Conservation (phyloP, 2,113 vertebrate genomes). For the Semicossyphus pulcher region DNA sequence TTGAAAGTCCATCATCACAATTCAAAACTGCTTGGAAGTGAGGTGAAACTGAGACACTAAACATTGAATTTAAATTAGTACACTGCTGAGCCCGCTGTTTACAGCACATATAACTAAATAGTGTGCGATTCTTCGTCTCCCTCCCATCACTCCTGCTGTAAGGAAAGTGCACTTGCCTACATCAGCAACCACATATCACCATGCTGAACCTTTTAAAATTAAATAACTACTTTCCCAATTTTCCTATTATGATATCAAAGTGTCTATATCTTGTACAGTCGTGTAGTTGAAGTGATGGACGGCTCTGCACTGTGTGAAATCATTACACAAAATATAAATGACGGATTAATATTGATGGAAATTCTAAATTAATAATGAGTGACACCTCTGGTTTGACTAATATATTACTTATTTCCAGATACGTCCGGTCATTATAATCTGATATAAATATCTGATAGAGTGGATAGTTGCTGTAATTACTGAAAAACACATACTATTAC, state of each 20-base stretch:
- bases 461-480: slow-evolving; percentile 29
- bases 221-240: slow-evolving; percentile 5
- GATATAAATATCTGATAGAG: slow-evolving; percentile 50
- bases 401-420: slow-evolving; percentile 68
- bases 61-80: slow-evolving; percentile 4
- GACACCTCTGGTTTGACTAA: slow-evolving; percentile 49
- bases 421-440: slow-evolving; percentile 65
- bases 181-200: not conserved
- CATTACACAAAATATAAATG: slow-evolving; percentile 65
- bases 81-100: not conserved
- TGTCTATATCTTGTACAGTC: not conserved
- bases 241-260: not conserved
- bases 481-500: not conserved
- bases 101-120: not conserved
- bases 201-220: not conserved
- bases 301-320: slow-evolving; percentile 37
- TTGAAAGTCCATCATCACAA: not conserved
- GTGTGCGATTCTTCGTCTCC: not conserved
- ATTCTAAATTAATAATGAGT: slow-evolving; percentile 80
- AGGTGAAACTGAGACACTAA: slow-evolving; percentile 28
- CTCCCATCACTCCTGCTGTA: not conserved
- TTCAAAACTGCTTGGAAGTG: not conserved
- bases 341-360: slow-evolving; percentile 81
- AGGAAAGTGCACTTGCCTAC: not conserved
- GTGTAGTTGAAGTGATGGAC: slow-evolving; percentile 12